Evolutionary conservation across 2,113 vertebrate genomes (phyloP).

Genomic region (Dipodomys merriami): DNA sequence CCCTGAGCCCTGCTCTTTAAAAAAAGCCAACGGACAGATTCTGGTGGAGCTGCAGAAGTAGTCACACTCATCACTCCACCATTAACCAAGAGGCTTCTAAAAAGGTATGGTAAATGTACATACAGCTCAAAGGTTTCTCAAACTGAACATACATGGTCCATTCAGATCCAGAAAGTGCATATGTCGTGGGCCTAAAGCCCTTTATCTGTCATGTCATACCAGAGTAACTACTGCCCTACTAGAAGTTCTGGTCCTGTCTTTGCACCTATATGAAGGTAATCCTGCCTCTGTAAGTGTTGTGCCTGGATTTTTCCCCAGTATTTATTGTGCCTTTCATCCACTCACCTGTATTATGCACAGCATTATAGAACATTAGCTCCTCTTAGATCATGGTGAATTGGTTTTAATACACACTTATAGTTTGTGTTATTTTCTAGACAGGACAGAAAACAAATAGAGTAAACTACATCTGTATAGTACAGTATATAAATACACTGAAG

Average conservation of each 20-base stretch:
- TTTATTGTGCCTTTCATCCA: no score
- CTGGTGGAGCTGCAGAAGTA: neutral
- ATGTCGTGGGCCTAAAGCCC: neutral
- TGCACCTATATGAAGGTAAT: neutral
- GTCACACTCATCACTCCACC: neutral
- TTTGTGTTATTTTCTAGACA: slow-evolving; percentile 13
- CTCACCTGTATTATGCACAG: no score
- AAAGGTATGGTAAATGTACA: neutral
- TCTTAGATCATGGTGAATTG: neutral
- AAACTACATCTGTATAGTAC: no score
- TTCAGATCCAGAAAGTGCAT: neutral
- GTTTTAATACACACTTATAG: neutral
- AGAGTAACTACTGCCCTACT: neutral
- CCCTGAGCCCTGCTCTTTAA: fast-evolving
- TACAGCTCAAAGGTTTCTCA: neutral
- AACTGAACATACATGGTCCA: neutral
- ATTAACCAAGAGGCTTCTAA: neutral
- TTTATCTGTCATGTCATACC: neutral
- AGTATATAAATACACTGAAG: neutral
- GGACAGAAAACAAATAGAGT: neutral
- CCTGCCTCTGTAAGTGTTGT: neutral
- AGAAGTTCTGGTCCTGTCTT: neutral
- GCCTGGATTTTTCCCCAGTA: no score
- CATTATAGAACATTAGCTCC: neutral
- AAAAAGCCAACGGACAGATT: neutral